A percentile compares a stretch with the other conserved stretches of the same genome.
These are phyloP conservation scores for Dipodomys spectabilis DNA, from an alignment of 2,113 vertebrate species.

Conservation along the genomic window DNA sequence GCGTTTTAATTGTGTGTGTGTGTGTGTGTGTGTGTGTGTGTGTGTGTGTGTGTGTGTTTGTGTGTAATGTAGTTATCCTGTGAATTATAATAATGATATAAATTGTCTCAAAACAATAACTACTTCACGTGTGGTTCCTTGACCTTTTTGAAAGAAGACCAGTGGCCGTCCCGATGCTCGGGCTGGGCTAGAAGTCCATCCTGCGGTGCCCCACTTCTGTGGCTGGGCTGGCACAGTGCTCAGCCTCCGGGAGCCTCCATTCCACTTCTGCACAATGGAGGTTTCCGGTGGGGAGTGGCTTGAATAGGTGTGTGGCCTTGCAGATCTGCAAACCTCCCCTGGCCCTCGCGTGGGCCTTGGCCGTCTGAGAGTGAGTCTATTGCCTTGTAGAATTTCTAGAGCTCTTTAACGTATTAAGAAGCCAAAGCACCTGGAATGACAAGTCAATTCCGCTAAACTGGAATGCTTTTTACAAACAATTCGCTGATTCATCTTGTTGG, in stretches of 20 bases:
- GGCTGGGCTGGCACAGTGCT: neutral
- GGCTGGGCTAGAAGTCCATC: neutral
- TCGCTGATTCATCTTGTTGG: slow-evolving; percentile 59
- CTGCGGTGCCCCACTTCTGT: neutral
- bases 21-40: no score
- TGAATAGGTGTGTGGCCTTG: no score
- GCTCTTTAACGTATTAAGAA: neutral
- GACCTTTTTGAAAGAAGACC: neutral
- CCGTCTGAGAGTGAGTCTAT: neutral
- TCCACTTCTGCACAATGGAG: neutral
- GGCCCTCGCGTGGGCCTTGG: rapidly evolving
- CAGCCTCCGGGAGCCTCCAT: neutral
- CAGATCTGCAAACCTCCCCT: neutral
- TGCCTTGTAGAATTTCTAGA: neutral
- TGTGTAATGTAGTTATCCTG: neutral
- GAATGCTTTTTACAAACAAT: neutral
- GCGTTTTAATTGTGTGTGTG: neutral
- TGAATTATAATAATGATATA: neutral
- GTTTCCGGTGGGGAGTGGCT: neutral
- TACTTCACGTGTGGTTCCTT: neutral
- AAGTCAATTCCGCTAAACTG: neutral
- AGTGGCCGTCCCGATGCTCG: rapidly evolving
- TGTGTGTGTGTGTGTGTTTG: neutral
- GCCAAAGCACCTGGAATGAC: neutral
- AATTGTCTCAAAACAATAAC: neutral